Conservation (phyloP, 2,113 vertebrate species). For the Xiphophorus hellerii region DNA sequence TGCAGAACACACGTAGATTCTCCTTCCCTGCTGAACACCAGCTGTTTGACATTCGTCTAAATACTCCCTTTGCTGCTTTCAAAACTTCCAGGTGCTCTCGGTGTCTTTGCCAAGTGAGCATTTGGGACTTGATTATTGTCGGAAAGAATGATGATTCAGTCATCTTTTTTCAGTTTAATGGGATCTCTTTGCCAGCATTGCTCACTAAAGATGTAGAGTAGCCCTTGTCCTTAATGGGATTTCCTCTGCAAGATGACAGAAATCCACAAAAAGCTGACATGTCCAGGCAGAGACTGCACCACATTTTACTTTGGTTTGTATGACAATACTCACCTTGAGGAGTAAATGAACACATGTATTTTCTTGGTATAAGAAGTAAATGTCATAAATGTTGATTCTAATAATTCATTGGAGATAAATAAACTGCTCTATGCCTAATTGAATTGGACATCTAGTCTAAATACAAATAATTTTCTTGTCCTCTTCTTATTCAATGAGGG, state of each 20-base stretch:
- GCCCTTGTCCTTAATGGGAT: conserved; percentile 5
- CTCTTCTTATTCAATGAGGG: neutral
- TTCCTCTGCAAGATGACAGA: neutral
- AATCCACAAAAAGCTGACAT: neutral
- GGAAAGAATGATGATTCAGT: conserved; percentile 41
- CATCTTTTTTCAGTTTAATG: conserved; percentile 39
- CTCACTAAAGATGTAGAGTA: neutral
- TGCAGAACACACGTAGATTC: conserved; percentile 30
- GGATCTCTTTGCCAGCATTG: conserved; percentile 11
- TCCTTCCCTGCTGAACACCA: conserved; percentile 42
- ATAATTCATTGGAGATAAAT: neutral
- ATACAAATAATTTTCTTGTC: neutral
- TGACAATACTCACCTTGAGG: neutral
- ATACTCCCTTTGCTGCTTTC: conserved; percentile 55
- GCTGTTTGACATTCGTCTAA: conserved; percentile 67
- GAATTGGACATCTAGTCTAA: neutral
- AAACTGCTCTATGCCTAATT: neutral
- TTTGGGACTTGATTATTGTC: conserved; percentile 34
- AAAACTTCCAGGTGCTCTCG: conserved; percentile 52
- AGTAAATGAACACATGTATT: neutral
- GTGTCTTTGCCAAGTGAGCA: conserved; percentile 35
- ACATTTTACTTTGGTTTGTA: neutral
- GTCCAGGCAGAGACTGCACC: neutral
- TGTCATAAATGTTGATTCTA: neutral
- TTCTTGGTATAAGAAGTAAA: neutral